phyloP scores from a whole-genome alignment of 2,113 vertebrate genomes.

The Hydropotes inermis region DNA sequence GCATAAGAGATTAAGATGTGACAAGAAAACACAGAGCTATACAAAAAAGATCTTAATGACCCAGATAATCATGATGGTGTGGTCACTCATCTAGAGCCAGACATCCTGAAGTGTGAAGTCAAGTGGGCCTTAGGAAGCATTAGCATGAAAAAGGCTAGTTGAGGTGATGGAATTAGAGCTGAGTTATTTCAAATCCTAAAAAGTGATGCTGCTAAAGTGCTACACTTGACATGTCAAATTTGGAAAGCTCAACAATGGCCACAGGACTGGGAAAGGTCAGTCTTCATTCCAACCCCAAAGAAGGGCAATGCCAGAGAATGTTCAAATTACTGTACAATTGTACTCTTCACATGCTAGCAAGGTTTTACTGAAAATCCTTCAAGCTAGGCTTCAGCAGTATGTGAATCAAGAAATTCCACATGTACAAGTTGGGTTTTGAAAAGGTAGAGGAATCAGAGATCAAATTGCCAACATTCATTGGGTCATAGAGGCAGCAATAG shows the following conservation, averaged over 20 bases:
- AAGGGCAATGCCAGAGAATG: neutral
- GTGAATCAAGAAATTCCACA: neutral
- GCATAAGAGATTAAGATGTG: neutral
- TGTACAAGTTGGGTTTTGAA: neutral
- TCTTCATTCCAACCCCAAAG: neutral
- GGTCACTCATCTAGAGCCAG: neutral
- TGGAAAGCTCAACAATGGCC: neutral
- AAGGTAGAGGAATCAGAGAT: neutral
- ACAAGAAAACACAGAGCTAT: neutral
- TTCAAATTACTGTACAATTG: neutral
- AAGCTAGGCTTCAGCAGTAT: neutral
- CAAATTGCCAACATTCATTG: neutral
- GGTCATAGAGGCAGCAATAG: rapidly evolving
- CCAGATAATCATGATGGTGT: neutral
- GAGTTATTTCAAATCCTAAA: neutral
- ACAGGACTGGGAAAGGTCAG: neutral
- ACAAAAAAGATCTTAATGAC: neutral
- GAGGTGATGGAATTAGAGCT: neutral
- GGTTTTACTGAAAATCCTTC: neutral
- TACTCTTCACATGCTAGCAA: neutral
- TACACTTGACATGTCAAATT: neutral
- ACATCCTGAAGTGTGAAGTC: neutral
- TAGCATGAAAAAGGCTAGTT: neutral
- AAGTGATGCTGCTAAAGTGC: neutral
- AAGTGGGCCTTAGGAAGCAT: neutral